These are phyloP conservation scores for Orchesella cincta DNA, from an alignment of 1,140 invertebrate species.

Conservation along the genomic window DNA sequence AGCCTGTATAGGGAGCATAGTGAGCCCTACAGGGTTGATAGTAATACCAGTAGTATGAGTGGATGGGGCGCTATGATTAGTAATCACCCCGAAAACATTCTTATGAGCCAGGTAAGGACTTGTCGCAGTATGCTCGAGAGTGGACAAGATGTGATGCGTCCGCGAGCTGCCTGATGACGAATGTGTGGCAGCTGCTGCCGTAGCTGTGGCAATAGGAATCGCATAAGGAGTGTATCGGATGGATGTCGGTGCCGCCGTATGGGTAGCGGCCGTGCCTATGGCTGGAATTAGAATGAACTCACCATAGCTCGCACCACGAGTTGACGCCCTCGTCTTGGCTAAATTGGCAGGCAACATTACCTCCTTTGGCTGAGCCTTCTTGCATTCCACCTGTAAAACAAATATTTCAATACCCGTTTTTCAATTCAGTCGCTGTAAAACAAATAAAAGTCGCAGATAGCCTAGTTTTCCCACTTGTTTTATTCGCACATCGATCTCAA, in stretches of 20 bases:
- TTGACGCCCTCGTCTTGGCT: conserved; percentile 87
- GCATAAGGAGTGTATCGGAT: conserved; percentile 66
- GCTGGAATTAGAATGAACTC: conserved; percentile 80
- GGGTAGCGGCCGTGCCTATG: conserved; percentile 48
- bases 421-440: no score
- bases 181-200: conserved; percentile 59
- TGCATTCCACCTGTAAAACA: conserved; percentile 91
- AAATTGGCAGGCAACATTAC: conserved; percentile 95
- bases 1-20: conserved; percentile 50
- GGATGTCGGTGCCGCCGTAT: conserved; percentile 55
- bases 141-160: conserved; percentile 51
- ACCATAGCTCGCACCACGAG: conserved; percentile 85
- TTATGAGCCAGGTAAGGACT: conserved; percentile 51
- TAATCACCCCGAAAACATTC: conserved; percentile 56
- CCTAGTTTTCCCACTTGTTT: no score
- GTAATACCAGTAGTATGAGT: conserved; percentile 47
- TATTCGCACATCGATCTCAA: no score
- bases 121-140: conserved; percentile 45
- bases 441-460: no score
- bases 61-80: conserved; percentile 46
- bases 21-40: conserved; percentile 50
- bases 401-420: no score
- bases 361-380: conserved; percentile 99
- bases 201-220: conserved; percentile 56
- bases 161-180: conserved; percentile 59